These are phyloP conservation scores for Danio kyathit DNA, from an alignment of 2,797 vertebrate species.

Conservation along the genomic window DNA sequence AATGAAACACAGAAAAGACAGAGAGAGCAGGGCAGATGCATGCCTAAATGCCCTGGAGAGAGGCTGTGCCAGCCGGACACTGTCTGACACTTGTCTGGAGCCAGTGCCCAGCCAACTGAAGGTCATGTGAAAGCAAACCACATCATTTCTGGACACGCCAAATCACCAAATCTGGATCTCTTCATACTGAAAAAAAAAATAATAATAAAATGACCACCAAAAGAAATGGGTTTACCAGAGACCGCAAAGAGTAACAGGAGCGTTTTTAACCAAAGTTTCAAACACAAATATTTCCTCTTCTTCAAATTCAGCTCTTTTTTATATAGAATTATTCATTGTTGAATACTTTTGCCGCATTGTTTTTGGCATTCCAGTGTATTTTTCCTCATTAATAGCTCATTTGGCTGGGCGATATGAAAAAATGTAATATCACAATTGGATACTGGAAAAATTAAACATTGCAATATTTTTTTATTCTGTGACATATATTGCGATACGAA, in stretches of 20 bases:
- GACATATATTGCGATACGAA: too few species aligned
- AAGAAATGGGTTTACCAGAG: background rate
- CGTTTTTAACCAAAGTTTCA: background rate
- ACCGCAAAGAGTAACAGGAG: background rate
- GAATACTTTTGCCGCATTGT: background rate
- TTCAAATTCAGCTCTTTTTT: background rate
- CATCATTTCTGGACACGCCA: conserved; percentile 72
- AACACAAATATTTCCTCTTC: background rate
- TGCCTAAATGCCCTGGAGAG: conserved; percentile 92
- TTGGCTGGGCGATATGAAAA: too few species aligned
- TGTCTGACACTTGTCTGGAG: conserved; percentile 81
- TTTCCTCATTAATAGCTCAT: background rate
- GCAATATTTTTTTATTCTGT: too few species aligned
- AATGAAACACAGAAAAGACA: conserved; percentile 44
- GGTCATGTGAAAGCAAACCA: conserved; percentile 89
- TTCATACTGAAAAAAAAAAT: background rate
- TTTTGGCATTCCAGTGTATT: background rate
- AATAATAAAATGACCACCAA: background rate
- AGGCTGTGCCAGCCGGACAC: conserved; percentile 83
- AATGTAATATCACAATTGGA: too few species aligned
- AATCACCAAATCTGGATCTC: conserved; percentile 63
- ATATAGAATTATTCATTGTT: background rate
- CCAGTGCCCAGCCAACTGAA: conserved; percentile 82
- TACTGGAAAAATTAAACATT: too few species aligned
- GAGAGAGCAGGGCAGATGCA: conserved; percentile 70